These are phyloP conservation scores for Poecile atricapillus DNA, from an alignment of 2,113 vertebrate genomes.

Conservation along the genomic window DNA sequence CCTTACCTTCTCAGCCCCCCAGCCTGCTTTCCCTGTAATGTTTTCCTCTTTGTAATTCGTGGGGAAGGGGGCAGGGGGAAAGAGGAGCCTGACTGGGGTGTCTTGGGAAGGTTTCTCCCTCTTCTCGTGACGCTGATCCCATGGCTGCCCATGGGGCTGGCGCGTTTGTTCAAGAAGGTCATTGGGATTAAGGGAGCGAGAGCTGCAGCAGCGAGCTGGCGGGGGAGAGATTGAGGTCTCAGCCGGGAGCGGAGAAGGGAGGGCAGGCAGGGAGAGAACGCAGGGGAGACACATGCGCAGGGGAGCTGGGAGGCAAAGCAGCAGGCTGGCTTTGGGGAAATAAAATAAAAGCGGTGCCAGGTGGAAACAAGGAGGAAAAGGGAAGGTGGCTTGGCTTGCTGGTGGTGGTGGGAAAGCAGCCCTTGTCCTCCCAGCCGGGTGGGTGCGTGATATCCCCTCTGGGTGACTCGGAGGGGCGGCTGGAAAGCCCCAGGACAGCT, in stretches of 20 bases:
- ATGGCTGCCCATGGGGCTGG: background rate
- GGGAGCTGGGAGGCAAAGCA: background rate
- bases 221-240: slow-evolving; percentile 10
- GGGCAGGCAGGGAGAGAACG: background rate
- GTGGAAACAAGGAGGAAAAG: background rate
- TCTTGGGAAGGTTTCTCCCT: background rate
- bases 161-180: slow-evolving; percentile 24
- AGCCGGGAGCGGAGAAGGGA: background rate
- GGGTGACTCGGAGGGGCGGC: background rate
- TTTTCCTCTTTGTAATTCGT: background rate
- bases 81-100: background rate
- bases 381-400: background rate
- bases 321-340: background rate
- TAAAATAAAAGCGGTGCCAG: background rate
- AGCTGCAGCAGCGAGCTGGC: slow-evolving; percentile 7
- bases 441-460: background rate
- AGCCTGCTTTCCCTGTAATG: background rate
- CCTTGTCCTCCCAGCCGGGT: fast-evolving
- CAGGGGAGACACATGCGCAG: background rate
- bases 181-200: slow-evolving; percentile 33
- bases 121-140: background rate
- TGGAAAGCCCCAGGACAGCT: background rate
- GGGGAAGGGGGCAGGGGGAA: background rate
- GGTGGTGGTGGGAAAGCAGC: background rate
- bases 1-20: background rate